Base-by-base conservation (phyloP, 2,113 vertebrate species). In the Cygnus buccinator region DNA sequence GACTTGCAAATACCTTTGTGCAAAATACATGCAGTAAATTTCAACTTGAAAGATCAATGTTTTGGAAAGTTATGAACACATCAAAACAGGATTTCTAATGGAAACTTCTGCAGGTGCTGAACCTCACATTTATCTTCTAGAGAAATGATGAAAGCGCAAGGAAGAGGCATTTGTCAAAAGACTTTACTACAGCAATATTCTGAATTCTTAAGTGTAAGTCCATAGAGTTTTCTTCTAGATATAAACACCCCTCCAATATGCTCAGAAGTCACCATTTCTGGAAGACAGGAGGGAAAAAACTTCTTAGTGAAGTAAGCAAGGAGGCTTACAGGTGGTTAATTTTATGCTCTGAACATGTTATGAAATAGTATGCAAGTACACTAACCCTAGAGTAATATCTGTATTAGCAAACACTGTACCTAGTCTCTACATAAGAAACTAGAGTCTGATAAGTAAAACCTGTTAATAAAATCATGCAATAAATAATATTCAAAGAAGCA, bases 131-230 rank as follows among this genome's bases (percentile, higher is more conserved):
- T 77, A 85, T 83, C 90, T 96, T 95, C 46, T 28, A 55, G 31
- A 90, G 21, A 77, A 85, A 71, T 66, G 43, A 93, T 31, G 41
- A 59, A 83, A 84, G 71, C 11, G 18, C 50, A 74, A 93, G 62
- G 65, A 71, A 92, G 59, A 95, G 28, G 29, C 63, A 95, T 95
- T 80, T 94, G 50, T 95, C 78, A 94, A 66, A 95, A 87, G 20
- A 71, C 52, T 66, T 62, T 58, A 84, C 70, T 85, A 52, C 31
- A 90, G 41, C 63, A 83, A 73, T 43, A 76, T 76, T 85, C 78
- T 82, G 58, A 94, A 67, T 85, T 74, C 57, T 46, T 50, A 90
- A 83, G 62, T n/a, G 46, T 10, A 59, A 54, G 19, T 17, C 73
- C 17, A 84, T 20, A 84, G 66, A 9, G 59, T 50, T 77, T 89